Conservation (phyloP, 2,797 vertebrate species). For the Chromis chromis region DNA sequence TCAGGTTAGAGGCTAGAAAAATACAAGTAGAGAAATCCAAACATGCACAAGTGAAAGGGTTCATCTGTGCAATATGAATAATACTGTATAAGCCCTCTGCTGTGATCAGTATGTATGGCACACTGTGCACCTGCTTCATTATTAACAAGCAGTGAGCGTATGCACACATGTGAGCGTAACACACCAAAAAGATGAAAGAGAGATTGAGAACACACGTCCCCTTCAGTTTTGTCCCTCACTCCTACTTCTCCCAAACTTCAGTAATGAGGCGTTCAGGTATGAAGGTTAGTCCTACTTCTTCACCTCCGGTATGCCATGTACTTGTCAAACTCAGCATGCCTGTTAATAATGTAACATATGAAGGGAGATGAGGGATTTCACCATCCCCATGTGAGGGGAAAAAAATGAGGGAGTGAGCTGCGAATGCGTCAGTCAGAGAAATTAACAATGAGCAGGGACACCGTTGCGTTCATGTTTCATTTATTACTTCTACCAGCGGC, state of each 20-base stretch:
- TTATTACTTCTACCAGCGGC: constrained; percentile 34
- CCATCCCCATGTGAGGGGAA: not conserved
- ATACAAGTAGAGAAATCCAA: constrained; percentile 7
- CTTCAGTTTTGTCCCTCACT: not conserved
- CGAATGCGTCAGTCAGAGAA: constrained; percentile 19
- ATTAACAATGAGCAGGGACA: constrained; percentile 25
- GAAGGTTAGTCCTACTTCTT: constrained; percentile 13
- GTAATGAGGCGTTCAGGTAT: constrained; percentile 9
- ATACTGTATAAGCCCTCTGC: constrained; percentile 8
- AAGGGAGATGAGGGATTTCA: not conserved
- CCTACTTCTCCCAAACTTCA: constrained; percentile 7
- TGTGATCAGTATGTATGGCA: constrained; percentile 52
- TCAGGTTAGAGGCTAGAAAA: not conserved
- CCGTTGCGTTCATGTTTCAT: constrained; percentile 59
- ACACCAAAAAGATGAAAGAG: constrained; percentile 30
- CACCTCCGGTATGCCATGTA: not conserved
- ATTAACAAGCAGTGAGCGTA: constrained; percentile 39
- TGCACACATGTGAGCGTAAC: not conserved
- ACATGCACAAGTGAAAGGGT: not conserved
- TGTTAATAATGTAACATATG: constrained; percentile 12
- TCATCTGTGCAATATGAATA: constrained; percentile 8
- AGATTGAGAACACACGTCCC: not conserved
- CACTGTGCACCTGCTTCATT: constrained; percentile 53
- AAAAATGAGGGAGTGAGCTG: constrained; percentile 10
- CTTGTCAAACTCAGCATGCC: not conserved